Evolutionary conservation across 2,113 vertebrate species (phyloP), one percentile per base, ranked within the genome.

Genomic region (Genyomyrus donnyi): DNA sequence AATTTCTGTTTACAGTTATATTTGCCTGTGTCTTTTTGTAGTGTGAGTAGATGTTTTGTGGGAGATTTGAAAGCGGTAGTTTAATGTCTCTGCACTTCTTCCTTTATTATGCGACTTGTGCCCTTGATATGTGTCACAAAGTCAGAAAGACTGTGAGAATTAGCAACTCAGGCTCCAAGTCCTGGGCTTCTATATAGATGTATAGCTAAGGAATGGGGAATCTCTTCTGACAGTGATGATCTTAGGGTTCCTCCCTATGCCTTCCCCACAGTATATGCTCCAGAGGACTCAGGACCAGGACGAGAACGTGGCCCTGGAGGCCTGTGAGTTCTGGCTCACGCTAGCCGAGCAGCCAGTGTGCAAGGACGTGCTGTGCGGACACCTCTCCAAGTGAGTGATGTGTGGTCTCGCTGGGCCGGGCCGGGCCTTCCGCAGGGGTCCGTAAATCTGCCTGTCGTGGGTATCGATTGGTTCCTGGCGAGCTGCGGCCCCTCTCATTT

Each of bases 251-350:
- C 39, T 48, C 83, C 83, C 83, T 24, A 5, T 24, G 11, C 62
- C 42, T 21, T 50, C 49, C 53, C 48, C 31, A 15, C 91, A 99
- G 98, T 99, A 99, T 93, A 99, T 99, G 98, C 96, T 99, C 1
- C 97, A 96, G 89, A 97, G 98, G 91, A 99, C 98, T 24, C 98
- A 98, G 93, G 98, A 99, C 95, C 98, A 97, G 91, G 98, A 99
- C 92, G 98, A 99, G 95, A 99, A 99, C 56, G 98, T 99, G 5
- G 97, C 98, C 91, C 93, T 99, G 95, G 98, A 99, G 92, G 98
- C 98, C n/a, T 99, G 98, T 49, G 98, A 99, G 93, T 99, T 99
- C 95, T 99, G 98, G 98, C 94, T 99, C 1, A 99, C 98, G 24
- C 94, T 99, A 91, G 98, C 98, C 21, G 98, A 99, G 91, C 98